Conservation (phyloP, 2,113 vertebrate species). For the Callaeas wilsoni region DNA sequence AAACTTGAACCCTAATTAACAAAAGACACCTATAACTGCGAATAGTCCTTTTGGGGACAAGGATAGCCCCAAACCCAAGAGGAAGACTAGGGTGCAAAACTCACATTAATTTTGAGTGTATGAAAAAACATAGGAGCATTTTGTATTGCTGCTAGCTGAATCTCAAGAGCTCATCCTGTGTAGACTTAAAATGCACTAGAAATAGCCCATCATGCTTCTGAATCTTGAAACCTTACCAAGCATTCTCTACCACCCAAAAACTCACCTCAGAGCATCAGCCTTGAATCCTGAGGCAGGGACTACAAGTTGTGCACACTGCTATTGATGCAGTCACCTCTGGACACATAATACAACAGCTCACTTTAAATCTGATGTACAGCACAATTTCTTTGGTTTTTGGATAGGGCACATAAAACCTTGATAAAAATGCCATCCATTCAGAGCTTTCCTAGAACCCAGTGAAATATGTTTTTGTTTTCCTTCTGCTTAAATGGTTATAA, state of each 20-base stretch:
- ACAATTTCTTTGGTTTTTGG: neutral
- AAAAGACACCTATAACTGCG: neutral
- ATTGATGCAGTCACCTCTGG: neutral
- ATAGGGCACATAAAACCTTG: neutral
- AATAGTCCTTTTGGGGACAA: neutral
- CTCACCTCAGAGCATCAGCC: neutral
- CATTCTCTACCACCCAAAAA: neutral
- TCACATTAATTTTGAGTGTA: neutral
- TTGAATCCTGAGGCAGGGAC: neutral
- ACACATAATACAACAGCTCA: neutral
- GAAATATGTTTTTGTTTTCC: slow-evolving; percentile 15
- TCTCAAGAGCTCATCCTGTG: neutral
- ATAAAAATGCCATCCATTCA: neutral
- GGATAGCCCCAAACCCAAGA: neutral
- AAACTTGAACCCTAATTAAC: neutral
- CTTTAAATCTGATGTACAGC: neutral
- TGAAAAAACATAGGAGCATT: neutral
- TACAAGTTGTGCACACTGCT: neutral
- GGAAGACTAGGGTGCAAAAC: neutral
- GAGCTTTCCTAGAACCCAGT: neutral
- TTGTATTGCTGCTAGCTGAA: neutral
- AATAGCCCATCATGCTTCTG: neutral
- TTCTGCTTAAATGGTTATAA: neutral
- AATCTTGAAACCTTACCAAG: neutral
- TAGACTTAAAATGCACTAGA: neutral